These are phyloP conservation scores for Tachuris rubrigastra DNA, from an alignment of 2,113 vertebrate genomes.

Conservation along the genomic window DNA sequence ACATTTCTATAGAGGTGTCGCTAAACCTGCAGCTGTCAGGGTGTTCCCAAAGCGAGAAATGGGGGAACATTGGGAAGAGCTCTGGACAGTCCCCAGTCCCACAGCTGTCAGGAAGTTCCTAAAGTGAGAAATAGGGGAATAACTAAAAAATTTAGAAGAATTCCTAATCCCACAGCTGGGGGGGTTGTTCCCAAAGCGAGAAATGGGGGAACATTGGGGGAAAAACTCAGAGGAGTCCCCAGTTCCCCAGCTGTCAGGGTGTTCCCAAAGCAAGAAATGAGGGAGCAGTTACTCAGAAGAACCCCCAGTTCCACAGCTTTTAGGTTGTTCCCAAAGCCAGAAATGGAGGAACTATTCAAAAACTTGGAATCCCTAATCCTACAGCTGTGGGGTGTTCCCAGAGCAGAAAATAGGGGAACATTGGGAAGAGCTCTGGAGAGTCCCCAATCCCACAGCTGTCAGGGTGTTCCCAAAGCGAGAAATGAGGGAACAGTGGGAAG, in stretches of 20 bases:
- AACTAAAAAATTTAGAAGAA: too few species aligned
- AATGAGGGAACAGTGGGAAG: background rate
- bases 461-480: background rate
- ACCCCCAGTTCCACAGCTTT: too few species aligned
- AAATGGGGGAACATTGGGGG: background rate
- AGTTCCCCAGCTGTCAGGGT: background rate
- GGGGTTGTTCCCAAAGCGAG: background rate
- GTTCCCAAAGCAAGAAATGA: background rate
- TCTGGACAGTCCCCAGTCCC: too few species aligned
- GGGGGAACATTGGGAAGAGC: background rate
- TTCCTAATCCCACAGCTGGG: too few species aligned
- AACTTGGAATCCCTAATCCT: background rate
- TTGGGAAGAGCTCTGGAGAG: background rate
- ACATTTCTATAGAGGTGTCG: rapidly evolving
- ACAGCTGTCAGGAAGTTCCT: background rate
- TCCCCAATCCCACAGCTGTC: background rate
- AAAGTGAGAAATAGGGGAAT: background rate
- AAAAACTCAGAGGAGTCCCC: background rate
- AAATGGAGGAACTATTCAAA: too few species aligned
- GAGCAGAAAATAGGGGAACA: background rate
- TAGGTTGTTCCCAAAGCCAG: background rate
- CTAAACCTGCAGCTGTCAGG: rapidly evolving
- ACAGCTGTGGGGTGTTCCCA: background rate
- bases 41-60: background rate
- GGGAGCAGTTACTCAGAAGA: too few species aligned